Base-by-base conservation (phyloP, 2,113 vertebrate species). In the Trematomus loennbergii region DNA sequence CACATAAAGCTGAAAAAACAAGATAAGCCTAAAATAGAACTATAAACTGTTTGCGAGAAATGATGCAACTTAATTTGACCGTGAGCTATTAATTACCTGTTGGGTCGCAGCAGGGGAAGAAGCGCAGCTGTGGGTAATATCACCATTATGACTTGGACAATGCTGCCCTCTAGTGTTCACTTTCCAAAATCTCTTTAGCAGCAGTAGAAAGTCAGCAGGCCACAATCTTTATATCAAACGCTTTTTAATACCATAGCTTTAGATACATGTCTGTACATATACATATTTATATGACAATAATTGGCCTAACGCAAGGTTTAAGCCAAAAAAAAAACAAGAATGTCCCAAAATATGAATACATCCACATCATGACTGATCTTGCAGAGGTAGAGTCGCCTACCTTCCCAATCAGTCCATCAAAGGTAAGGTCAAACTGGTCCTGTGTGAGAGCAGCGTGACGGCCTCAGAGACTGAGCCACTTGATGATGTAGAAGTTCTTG, bases 401-500 rank as follows among this genome's bases (percentile, higher is more conserved):
- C 85, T 89, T 83, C 63, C 75, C 55, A 17, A 12, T 36, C 17
- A 72, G 79, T 77, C 72, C 75, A 33, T 79, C 52, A 77, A 2
- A 50, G 55, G 13, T 12, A 1, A 43, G 50, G n/a, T 20, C 55
- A 64, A 54, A 78, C 29, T 25, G 50, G 75, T 75, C 20, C 62
- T 4, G 15, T 33, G 18, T 0, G 48, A 55, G 20, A 59, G 67
- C 40, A 43, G 8, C 36, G 36, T 40, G 22, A 17, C 15, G 16
- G 46, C 48, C 63, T 95, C 88, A 95, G n/a, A 95, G 89, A 40
- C 91, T 79, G 61, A 99, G 94, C 97, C 98, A 99, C 90, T 97
- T 99, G 88, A 99, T 95, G 88, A 99, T 94, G 84, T 98, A 96
- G 75, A 96, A 97, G 89, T 99, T 99, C 87, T 86, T 98, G 93